Evolutionary conservation across 2,113 vertebrate genomes (phyloP), one percentile per base, ranked within the genome.

Genomic region (Aegithalos caudatus): DNA sequence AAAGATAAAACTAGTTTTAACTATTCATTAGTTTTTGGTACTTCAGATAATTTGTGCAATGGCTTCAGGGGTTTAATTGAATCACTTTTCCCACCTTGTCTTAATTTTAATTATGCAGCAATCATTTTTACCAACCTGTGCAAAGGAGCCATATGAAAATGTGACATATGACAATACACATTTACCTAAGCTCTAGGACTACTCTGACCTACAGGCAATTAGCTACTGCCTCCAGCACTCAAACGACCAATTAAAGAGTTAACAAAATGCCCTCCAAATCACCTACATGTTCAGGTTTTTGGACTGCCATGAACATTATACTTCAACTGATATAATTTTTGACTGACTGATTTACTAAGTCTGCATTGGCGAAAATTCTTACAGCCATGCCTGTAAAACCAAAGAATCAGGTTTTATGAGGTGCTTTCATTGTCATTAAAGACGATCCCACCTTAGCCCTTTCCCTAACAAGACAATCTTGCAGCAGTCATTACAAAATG

Each of bases 201-300:
- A 95, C 94, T 94, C 94, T 98, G 97, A 98, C 98, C 98, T 97
- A 97, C 95, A 98, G 98, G 97, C 98, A 98, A 98, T 98, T 98
- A 98, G 95, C 92, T 97, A 95, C 93, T 94, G 97, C 96, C 97
- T 98, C 87, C 95, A 97, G 98, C 97, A 96, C 96, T 97, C 95
- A 97, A 97, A 97, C 27, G 71, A 96, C 97, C 98, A 98, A 98
- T 98, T 98, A 98, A 98, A 98, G 97, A 98, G 98, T 98, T 98
- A 98, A 98, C 95, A 95, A 97, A 98, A 98, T 96, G 98, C 97
- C 98, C 98, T 98, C 96, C 96, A 98, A 98, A 97, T 98, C 97
- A 98, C 97, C 97, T 98, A 97, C 96, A 95, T 97, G 97, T 96
- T 97, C 96, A 86, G 97, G 95, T 97, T 97, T 97, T 97, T 96